A percentile compares a stretch with the other conserved stretches of the same genome.
These are phyloP conservation scores for Decapterus maruadsi DNA, from an alignment of 2,797 vertebrate species.

Conservation along the genomic window DNA sequence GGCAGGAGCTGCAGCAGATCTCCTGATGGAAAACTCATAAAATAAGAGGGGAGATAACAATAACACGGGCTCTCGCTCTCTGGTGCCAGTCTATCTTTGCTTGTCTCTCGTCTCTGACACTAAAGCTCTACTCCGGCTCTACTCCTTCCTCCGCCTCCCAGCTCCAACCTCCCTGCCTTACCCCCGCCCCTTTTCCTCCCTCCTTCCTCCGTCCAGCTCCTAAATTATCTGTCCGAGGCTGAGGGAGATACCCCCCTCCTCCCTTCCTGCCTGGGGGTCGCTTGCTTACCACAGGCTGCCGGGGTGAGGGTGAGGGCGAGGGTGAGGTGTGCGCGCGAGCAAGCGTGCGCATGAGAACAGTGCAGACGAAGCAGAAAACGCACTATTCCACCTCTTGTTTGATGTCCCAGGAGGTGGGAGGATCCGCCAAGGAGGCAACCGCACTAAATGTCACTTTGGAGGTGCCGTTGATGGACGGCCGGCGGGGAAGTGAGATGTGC, in stretches of 20 bases:
- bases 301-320: conserved; percentile 33
- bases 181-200: neutral
- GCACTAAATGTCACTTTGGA: conserved; percentile 65
- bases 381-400: conserved; percentile 50
- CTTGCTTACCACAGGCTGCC: conserved; percentile 57
- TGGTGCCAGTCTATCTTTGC: conserved; percentile 83
- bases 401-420: conserved; percentile 60
- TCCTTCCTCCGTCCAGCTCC: conserved; percentile 60
- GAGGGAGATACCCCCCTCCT: conserved; percentile 60
- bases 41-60: conserved; percentile 77
- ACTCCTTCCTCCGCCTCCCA: conserved; percentile 34
- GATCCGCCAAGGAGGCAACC: conserved; percentile 45
- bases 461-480: conserved; percentile 61
- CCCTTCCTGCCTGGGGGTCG: conserved; percentile 63
- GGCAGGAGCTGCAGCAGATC: conserved; percentile 28
- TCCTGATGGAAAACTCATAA: conserved; percentile 79
- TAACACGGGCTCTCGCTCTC: conserved; percentile 68
- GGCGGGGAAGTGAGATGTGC: conserved; percentile 49
- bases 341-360: conserved; percentile 25
- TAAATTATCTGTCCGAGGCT: conserved; percentile 74
- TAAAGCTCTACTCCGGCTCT: conserved; percentile 61
- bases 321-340: conserved; percentile 20
- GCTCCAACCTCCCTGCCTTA: conserved; percentile 31
- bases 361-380: conserved; percentile 54
- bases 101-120: conserved; percentile 73